These are phyloP conservation scores for Rousettus leschenaultii DNA, from an alignment of 2,113 vertebrate species.

Conservation along the genomic window DNA sequence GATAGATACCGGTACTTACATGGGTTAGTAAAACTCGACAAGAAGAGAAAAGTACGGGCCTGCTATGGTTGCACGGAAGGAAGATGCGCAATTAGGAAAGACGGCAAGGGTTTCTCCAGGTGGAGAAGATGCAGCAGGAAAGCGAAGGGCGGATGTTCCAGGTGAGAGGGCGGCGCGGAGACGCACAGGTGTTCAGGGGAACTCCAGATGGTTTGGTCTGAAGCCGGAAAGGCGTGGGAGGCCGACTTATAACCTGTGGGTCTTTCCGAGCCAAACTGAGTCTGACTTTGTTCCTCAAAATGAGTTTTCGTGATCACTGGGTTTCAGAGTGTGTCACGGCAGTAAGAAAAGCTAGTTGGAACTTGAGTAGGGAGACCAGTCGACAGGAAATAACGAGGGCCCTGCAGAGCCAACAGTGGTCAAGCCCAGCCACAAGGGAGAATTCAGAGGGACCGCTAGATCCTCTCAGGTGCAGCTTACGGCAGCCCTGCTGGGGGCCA, in stretches of 20 bases:
- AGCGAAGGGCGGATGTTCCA: rapidly evolving
- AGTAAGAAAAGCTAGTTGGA: background rate
- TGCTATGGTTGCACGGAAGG: background rate
- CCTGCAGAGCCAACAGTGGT: background rate
- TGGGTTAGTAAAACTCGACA: background rate
- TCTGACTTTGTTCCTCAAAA: background rate
- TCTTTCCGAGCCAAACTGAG: background rate
- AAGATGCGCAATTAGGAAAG: background rate
- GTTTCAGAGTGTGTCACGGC: background rate
- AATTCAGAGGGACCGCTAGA: background rate
- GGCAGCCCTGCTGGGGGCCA: too few relatives aligned
- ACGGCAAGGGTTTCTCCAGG: background rate
- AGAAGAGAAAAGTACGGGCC: background rate
- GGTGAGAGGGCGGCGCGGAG: background rate
- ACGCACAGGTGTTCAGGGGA: background rate
- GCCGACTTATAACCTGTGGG: background rate
- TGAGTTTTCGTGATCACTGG: rapidly evolving
- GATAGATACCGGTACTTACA: rapidly evolving
- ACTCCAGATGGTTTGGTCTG: background rate
- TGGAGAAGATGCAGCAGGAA: background rate
- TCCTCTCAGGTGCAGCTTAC: background rate
- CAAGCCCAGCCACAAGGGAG: rapidly evolving
- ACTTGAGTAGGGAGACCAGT: rapidly evolving
- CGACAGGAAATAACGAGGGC: background rate
- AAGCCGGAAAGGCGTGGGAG: background rate